phyloP scores from a whole-genome alignment of 2,888 invertebrate genomes.

The Drosophila robusta region DNA sequence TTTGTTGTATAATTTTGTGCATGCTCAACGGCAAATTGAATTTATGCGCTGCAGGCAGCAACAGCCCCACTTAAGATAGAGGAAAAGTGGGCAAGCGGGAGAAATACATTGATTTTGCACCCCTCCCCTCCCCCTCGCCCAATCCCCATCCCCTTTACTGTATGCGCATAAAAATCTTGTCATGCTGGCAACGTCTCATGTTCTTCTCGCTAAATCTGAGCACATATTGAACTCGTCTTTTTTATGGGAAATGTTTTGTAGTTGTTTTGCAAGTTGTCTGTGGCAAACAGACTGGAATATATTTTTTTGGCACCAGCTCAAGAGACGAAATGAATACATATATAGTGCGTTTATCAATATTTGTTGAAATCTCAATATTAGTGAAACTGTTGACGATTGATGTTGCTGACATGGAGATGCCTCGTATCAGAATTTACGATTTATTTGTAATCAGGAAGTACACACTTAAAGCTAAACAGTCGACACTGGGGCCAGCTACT shows the following conservation, averaged over 20 bases:
- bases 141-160: conserved; percentile 21
- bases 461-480: conserved; percentile 59
- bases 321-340: neutral
- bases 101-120: conserved; percentile 53
- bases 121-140: neutral
- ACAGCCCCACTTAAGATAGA: conserved; percentile 1
- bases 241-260: conserved; percentile 21
- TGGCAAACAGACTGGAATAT: conserved; percentile 21
- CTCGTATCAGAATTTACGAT: conserved; percentile 5
- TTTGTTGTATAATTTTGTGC: conserved; percentile 77
- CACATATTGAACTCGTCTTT: conserved; percentile 35
- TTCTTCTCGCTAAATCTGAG: conserved; percentile 42
- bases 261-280: conserved; percentile 18
- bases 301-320: conserved; percentile 11
- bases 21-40: conserved; percentile 72
- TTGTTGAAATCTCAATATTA: neutral
- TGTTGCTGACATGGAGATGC: too few species aligned
- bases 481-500: conserved; percentile 51
- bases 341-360: neutral
- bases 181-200: conserved; percentile 63
- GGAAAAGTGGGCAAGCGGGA: conserved; percentile 11
- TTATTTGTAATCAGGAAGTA: conserved; percentile 46
- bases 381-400: neutral
- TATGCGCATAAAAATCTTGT: conserved; percentile 64
- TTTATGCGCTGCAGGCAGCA: conserved; percentile 69